A percentile compares a stretch with the other conserved stretches of the same genome.
These are phyloP conservation scores for Saccostrea glomerata DNA, from an alignment of 1,140 invertebrate genomes.

Conservation along the genomic window DNA sequence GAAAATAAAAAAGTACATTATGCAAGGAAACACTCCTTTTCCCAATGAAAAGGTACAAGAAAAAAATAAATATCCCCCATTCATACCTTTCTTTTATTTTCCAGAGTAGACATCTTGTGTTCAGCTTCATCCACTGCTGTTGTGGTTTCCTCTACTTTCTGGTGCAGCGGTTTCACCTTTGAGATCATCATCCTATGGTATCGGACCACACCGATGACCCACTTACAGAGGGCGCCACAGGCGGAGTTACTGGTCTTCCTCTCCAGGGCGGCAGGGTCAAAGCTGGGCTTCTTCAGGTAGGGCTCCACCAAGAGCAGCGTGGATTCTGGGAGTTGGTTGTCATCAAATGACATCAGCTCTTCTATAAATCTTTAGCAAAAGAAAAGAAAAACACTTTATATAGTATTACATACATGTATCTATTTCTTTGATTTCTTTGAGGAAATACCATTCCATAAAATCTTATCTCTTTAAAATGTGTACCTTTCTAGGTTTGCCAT, in stretches of 20 bases:
- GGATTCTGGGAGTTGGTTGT: slow-evolving; percentile 75
- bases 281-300: slow-evolving; percentile 77
- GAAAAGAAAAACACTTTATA: too few species aligned
- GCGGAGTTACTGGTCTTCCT: slow-evolving; percentile 74
- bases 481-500: slow-evolving; percentile 79
- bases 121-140: slow-evolving; percentile 77
- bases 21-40: background rate
- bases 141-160: slow-evolving; percentile 78
- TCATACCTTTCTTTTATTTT: slow-evolving; percentile 74
- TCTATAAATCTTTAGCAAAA: slow-evolving; percentile 74
- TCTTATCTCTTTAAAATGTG: too few species aligned
- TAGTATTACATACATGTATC: too few species aligned
- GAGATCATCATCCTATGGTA: slow-evolving; percentile 78
- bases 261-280: slow-evolving; percentile 75
- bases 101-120: slow-evolving; percentile 76
- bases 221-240: slow-evolving; percentile 75
- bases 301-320: slow-evolving; percentile 76
- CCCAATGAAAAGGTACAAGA: background rate
- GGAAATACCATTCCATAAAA: too few species aligned
- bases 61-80: background rate
- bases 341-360: slow-evolving; percentile 78
- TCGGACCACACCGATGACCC: slow-evolving; percentile 77
- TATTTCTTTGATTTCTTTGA: too few species aligned
- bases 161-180: slow-evolving; percentile 78
- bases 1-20: background rate